Evolutionary conservation across 2,797 vertebrate genomes (phyloP).

Genomic region (Chiroxiphia lanceolata): DNA sequence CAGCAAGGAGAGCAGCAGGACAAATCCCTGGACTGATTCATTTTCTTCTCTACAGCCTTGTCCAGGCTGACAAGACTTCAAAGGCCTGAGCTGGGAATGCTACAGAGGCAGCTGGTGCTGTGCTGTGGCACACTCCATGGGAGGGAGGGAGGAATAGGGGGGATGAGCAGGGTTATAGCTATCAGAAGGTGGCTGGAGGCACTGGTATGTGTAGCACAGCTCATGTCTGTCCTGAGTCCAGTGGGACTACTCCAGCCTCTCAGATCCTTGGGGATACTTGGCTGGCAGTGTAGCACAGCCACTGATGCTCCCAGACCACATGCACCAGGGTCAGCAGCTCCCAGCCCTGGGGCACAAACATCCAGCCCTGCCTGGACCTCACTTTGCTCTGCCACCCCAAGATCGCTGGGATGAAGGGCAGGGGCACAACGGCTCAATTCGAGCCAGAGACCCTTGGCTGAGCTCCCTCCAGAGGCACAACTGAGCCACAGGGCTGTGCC

Average conservation of each 20-base stretch:
- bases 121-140: not conserved
- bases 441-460: not conserved
- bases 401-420: not conserved
- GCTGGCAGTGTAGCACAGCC: not conserved
- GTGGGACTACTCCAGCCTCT: not conserved
- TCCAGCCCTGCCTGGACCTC: not conserved
- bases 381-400: not conserved
- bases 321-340: not conserved
- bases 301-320: fast-evolving
- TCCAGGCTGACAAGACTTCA: not conserved
- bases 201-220: not conserved
- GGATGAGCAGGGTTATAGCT: not conserved
- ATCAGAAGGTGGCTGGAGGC: not conserved
- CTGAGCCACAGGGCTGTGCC: not conserved
- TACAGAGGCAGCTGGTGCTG: not conserved
- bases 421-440: not conserved
- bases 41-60: not conserved
- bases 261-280: not conserved
- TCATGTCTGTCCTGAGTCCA: not conserved
- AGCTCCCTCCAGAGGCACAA: not conserved
- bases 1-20: not conserved
- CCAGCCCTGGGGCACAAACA: not conserved
- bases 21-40: not conserved
- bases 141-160: not conserved
- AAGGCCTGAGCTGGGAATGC: not conserved